These are phyloP conservation scores for Emmelina monodactyla DNA, from an alignment of 2,888 invertebrate species.

Conservation along the genomic window DNA sequence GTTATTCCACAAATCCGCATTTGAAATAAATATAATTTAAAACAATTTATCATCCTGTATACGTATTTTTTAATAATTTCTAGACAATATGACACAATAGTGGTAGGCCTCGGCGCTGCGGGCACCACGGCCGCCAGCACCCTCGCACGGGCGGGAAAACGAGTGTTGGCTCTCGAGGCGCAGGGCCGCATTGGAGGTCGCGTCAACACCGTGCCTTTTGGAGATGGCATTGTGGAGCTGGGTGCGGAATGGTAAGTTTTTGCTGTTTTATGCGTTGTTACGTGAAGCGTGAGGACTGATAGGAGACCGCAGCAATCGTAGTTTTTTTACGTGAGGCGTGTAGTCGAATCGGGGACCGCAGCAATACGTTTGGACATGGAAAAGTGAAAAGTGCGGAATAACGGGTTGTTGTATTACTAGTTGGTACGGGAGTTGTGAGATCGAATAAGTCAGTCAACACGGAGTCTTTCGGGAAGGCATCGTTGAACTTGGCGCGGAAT, in stretches of 20 bases:
- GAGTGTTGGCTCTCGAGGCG: conserved; percentile 40
- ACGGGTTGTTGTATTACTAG: too few species aligned
- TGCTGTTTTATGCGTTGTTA: too few species aligned
- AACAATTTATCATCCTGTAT: too few species aligned
- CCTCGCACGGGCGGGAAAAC: conserved; percentile 30
- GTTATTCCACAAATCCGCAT: too few species aligned
- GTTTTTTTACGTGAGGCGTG: conserved; percentile 40
- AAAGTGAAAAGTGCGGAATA: too few species aligned
- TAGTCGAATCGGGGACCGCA: conserved; percentile 38
- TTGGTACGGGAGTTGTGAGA: too few species aligned
- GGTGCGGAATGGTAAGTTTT: conserved; percentile 54
- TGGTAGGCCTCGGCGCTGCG: conserved; percentile 38
- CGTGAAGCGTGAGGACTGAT: too few species aligned
- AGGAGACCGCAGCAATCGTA: too few species aligned
- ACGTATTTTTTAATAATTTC: too few species aligned
- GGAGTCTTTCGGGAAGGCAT: conserved; percentile 37
- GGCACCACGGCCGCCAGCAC: conserved; percentile 35
- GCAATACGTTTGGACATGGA: too few species aligned
- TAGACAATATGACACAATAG: conserved; percentile 43
- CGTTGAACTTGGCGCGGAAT: conserved; percentile 46
- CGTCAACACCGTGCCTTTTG: conserved; percentile 37
- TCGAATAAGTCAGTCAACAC: too few species aligned
- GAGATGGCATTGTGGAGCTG: conserved; percentile 38
- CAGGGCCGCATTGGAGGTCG: conserved; percentile 38
- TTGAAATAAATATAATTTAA: too few species aligned